Percentiles rank a stretch among this genome's conserved stretches.
phyloP scores from a whole-genome alignment of 2,888 invertebrate genomes.

The Pimpla rufipes region DNA sequence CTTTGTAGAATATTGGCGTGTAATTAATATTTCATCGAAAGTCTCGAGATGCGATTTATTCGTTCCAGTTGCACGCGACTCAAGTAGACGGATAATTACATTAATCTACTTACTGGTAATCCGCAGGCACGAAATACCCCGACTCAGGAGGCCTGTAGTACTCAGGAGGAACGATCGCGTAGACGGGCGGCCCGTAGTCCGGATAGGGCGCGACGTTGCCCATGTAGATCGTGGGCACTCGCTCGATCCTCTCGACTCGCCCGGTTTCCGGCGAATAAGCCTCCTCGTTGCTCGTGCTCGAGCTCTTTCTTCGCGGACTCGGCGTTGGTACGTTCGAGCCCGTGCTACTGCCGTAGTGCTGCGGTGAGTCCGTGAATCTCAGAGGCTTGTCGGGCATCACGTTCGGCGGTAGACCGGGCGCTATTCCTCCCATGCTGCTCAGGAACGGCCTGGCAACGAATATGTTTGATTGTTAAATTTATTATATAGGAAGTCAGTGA shows the following conservation, averaged over 20 bases:
- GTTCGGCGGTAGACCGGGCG: constrained; percentile 79
- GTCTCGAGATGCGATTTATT: too few relatives aligned
- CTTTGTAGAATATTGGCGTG: too few relatives aligned
- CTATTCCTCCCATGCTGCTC: constrained; percentile 83
- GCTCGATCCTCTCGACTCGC: constrained; percentile 78
- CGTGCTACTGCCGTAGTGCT: constrained; percentile 88
- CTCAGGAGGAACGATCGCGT: constrained; percentile 79
- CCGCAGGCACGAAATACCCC: constrained; percentile 79
- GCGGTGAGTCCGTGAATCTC: constrained; percentile 91
- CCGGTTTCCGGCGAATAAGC: constrained; percentile 85
- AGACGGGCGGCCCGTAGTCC: constrained; percentile 82
- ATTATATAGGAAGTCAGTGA: not conserved
- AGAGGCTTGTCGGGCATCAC: constrained; percentile 87
- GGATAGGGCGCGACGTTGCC: constrained; percentile 78
- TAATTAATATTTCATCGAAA: too few relatives aligned
- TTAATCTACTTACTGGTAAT: constrained; percentile 79
- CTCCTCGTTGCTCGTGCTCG: constrained; percentile 90
- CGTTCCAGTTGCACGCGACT: too few relatives aligned
- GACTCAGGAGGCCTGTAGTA: constrained; percentile 80
- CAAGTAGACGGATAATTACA: too few relatives aligned
- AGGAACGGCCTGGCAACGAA: constrained; percentile 79
- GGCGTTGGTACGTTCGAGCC: constrained; percentile 88
- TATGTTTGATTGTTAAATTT: not conserved
- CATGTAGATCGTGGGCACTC: constrained; percentile 82
- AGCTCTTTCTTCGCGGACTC: constrained; percentile 91